Conservation (phyloP, 2,888 invertebrate genomes). For the Hyposoter dolosus region DNA sequence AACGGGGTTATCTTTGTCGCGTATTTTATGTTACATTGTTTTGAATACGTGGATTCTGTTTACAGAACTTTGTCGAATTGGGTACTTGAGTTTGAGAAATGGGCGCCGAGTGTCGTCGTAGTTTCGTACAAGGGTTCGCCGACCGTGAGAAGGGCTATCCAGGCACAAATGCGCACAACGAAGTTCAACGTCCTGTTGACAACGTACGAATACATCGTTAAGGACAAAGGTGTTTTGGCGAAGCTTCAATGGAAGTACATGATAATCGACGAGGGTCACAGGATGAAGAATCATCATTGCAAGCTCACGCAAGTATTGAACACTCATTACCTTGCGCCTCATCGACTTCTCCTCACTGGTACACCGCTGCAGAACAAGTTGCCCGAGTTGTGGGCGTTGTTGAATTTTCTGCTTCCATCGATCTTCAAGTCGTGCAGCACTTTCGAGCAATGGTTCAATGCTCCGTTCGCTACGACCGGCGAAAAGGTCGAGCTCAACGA, state of each 20-base stretch:
- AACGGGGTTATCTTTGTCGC: not conserved
- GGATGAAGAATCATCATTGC: slow-evolving; percentile 99
- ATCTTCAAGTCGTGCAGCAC: slow-evolving; percentile 99
- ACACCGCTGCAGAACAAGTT: slow-evolving; percentile 99
- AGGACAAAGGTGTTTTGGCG: slow-evolving; percentile 97
- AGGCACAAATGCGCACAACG: slow-evolving; percentile 94
- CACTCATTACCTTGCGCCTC: slow-evolving; percentile 98
- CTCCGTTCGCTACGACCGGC: slow-evolving; percentile 99
- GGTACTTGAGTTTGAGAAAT: slow-evolving; percentile 99
- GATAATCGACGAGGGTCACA: slow-evolving; percentile 99
- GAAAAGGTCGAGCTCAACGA: slow-evolving; percentile 99
- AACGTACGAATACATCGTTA: slow-evolving; percentile 99
- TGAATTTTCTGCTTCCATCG: slow-evolving; percentile 98
- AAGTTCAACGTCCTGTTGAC: slow-evolving; percentile 99
- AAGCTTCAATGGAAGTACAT: slow-evolving; percentile 99
- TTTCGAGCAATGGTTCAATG: slow-evolving; percentile 99
- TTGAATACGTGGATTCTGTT: slow-evolving; percentile 41
- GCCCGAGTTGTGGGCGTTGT: slow-evolving; percentile 98
- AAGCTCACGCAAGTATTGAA: slow-evolving; percentile 99
- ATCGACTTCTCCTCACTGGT: slow-evolving; percentile 97
- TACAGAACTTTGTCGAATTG: slow-evolving; percentile 98
- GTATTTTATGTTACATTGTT: not conserved
- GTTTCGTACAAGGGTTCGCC: slow-evolving; percentile 98
- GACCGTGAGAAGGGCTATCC: slow-evolving; percentile 92
- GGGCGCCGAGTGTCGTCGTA: slow-evolving; percentile 97